These are phyloP conservation scores for Aphodius granarius DNA, from an alignment of 2,888 invertebrate genomes.

Conservation along the genomic window DNA sequence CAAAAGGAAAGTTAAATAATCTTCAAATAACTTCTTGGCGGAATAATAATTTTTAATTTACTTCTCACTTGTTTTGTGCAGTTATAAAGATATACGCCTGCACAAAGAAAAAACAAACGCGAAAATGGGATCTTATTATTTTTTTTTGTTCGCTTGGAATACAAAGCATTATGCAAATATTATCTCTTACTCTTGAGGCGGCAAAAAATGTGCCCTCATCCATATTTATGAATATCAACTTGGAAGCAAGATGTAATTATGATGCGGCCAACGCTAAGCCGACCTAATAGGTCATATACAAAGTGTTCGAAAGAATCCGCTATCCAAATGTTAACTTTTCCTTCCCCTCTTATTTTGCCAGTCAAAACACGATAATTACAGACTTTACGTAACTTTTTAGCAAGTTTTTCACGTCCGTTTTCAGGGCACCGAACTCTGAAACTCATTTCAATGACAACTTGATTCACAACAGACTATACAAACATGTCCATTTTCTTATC, in stretches of 20 bases:
- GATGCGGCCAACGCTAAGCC: not conserved
- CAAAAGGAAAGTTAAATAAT: not conserved
- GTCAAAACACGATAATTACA: not conserved
- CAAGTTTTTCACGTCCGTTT: not conserved
- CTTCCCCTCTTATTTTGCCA: not conserved
- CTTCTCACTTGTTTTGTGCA: not conserved
- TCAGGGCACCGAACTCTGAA: not conserved
- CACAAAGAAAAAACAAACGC: constrained; percentile 6
- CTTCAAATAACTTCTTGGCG: not conserved
- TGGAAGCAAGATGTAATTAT: constrained; percentile 11
- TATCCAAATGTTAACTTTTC: not conserved
- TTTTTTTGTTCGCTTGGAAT: constrained; percentile 5
- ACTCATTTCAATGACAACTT: not conserved
- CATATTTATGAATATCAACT: constrained; percentile 14
- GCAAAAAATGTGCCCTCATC: constrained; percentile 8
- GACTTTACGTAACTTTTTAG: not conserved
- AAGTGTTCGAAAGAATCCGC: not conserved
- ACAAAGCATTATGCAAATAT: constrained; percentile 15
- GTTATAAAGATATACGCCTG: not conserved
- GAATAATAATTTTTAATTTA: not conserved
- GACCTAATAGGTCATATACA: not conserved
- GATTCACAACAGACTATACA: not conserved
- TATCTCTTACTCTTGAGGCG: not conserved
- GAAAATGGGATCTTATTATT: constrained; percentile 15
- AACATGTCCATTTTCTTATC: not conserved